Evolutionary conservation across 2,888 invertebrate species (phyloP), one percentile per base, ranked within the genome.

Genomic region (Caenorhabditis virilis): DNA sequence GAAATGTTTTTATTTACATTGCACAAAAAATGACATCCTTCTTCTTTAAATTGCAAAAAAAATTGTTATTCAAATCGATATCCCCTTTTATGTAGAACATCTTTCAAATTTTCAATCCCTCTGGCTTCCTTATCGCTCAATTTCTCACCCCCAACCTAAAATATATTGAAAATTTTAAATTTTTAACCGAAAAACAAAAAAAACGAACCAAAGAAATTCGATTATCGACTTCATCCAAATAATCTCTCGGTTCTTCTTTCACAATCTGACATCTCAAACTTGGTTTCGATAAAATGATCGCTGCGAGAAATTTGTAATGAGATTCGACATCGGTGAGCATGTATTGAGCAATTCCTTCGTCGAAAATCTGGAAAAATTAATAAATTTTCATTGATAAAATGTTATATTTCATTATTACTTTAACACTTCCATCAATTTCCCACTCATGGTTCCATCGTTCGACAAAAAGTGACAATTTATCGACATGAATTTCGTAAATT

Each of bases 341-440:
- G 60, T 79, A 82, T 49, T 82, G 82, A 1, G 80, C 82, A 30
- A 82, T 78, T 27, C 78, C 80, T 60, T 79, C 80, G 55, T 81
- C 79, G 67, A 69, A 81, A 13, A 80, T 66, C 78, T 76, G 61
- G 5, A 47, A 52, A 18, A 52, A 48, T 15, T 20, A 15, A 18
- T 9, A 11, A 30, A 45, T 13, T 20, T 22, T 43, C 15, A 42
- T 43, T 16, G 15, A n/a, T n/a, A 18, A 38, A n/a, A 33, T 23
- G 42, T 6, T 5, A 33, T 16, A 30, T 23, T 39, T 22, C 4
- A 2, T 18, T 3, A 22, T 16, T 11, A 43, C 41, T 20, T 55
- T 33, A 27, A 79, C 68, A 33, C 68, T 66, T 25, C 54, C 81
- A 49, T 78, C 78, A 22, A 63, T 57, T 48, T 81, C 81, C 78